These are phyloP conservation scores for Agriopis marginaria DNA, from an alignment of 2,888 invertebrate species.

Conservation along the genomic window DNA sequence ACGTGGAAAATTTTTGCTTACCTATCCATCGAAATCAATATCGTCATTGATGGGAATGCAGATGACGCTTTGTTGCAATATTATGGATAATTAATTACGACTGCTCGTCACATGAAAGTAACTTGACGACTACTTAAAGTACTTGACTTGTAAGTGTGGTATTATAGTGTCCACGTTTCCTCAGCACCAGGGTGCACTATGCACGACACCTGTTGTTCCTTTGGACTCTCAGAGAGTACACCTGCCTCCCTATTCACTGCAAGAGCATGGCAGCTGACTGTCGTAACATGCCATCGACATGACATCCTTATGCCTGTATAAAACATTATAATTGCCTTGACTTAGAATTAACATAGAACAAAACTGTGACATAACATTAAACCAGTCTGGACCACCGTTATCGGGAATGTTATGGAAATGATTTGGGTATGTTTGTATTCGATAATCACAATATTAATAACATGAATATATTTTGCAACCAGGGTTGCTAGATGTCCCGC, in stretches of 20 bases:
- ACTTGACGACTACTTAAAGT: too few relatives aligned
- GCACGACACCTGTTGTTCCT: slow-evolving; percentile 1
- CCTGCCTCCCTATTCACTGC: slow-evolving; percentile 21
- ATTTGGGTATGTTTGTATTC: slow-evolving; percentile 2
- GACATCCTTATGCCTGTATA: not conserved
- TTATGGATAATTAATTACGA: too few relatives aligned
- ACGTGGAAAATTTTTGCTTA: too few relatives aligned
- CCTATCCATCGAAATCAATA: too few relatives aligned
- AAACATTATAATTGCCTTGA: not conserved
- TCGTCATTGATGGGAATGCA: too few relatives aligned
- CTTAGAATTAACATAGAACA: not conserved
- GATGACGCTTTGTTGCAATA: too few relatives aligned
- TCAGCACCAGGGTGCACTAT: slow-evolving; percentile 8
- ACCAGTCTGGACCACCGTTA: slow-evolving; percentile 1
- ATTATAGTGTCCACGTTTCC: not conserved
- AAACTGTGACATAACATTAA: slow-evolving; percentile 9
- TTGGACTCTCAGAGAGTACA: slow-evolving; percentile 23
- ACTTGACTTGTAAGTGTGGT: too few relatives aligned
- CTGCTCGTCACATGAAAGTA: too few relatives aligned
- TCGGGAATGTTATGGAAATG: slow-evolving; percentile 7
- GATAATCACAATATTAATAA: slow-evolving; percentile 1
- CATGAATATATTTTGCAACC: not conserved
- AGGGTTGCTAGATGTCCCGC: too few relatives aligned
- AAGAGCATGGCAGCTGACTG: slow-evolving; percentile 12
- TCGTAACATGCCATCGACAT: slow-evolving; percentile 12